Evolutionary conservation across 2,888 invertebrate species (phyloP), one percentile per base, ranked within the genome.

Genomic region (Cryptocephalus moraei): DNA sequence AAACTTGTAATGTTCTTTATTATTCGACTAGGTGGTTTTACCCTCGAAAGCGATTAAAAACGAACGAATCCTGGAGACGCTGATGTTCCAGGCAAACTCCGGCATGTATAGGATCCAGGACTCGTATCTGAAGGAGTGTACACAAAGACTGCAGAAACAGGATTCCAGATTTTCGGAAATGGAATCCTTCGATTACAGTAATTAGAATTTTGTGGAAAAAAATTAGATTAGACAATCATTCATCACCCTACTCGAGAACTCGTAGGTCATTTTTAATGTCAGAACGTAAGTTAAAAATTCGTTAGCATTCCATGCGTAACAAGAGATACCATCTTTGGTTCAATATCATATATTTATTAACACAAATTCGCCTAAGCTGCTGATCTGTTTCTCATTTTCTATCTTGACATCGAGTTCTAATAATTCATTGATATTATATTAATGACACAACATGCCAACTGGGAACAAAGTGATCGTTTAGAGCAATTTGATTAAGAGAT

Each of bases 31-130:
- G 82, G 78, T 91, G 63, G 92, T 93, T 51, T 75, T 93, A 60
- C 93, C 92, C 42, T 89, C 91, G 50, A 93, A 92, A 69, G 90
- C 91, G 41, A 90, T 93, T 61, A 90, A 87, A 68, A 91, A 93
- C 71, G 92, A 93, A 70, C 78, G 86, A 47, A 93, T 93, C 58
- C 75, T 93, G 64, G 91, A 92, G 69, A 93, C 93, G 4, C 76
- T 93, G 42, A 91, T 91, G 87, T 87, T 85, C 71, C 93, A 93
- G 73, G 92, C 92, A 44, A 91, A 91, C 70, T 83, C 89, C 2
- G 93, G 93, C 40, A 91, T 91, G 79, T 93, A 91, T 73, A 79
- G 91, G 50, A 88, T 92, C 67, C 89, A 91, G 66, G 91, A 91
- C 69, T 82, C 83, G 58, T 87, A 87, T 64, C 73, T 93, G 62